Conservation (phyloP, 2,113 vertebrate species). For the Megaceryle maxima region DNA sequence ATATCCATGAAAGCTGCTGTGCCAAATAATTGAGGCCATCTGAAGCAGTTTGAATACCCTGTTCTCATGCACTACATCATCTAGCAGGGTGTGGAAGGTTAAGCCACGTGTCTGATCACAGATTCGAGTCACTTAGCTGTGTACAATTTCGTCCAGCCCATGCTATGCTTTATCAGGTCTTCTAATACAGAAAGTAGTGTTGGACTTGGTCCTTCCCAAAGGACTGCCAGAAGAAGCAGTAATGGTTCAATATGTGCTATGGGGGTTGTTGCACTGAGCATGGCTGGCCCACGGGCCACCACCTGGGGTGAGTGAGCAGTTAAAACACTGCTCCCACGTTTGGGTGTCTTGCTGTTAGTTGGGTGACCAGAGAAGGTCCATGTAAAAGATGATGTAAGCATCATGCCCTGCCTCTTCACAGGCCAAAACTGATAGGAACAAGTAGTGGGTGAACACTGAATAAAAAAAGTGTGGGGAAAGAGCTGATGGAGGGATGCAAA, state of each 20-base stretch:
- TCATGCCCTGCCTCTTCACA: background rate
- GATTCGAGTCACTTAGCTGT: background rate
- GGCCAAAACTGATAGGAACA: background rate
- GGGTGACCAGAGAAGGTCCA: background rate
- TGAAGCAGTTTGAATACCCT: background rate
- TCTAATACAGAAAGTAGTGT: background rate
- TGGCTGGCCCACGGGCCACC: background rate
- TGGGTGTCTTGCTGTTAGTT: background rate
- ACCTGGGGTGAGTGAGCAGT: fast-evolving
- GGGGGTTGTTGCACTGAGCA: fast-evolving
- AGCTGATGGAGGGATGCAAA: background rate
- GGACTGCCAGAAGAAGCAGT: background rate
- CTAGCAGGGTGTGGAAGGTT: background rate
- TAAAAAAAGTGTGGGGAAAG: background rate
- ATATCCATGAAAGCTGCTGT: background rate
- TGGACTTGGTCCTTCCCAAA: background rate
- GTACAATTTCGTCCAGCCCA: background rate
- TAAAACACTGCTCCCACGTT: background rate
- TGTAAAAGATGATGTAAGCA: background rate
- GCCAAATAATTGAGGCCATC: background rate
- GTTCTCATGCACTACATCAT: background rate
- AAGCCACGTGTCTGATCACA: background rate
- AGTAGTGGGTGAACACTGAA: background rate
- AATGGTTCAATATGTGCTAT: background rate
- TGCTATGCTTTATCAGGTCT: background rate